Evolutionary conservation across 2,797 vertebrate species (phyloP).

Genomic region (Intellagama lesueurii): DNA sequence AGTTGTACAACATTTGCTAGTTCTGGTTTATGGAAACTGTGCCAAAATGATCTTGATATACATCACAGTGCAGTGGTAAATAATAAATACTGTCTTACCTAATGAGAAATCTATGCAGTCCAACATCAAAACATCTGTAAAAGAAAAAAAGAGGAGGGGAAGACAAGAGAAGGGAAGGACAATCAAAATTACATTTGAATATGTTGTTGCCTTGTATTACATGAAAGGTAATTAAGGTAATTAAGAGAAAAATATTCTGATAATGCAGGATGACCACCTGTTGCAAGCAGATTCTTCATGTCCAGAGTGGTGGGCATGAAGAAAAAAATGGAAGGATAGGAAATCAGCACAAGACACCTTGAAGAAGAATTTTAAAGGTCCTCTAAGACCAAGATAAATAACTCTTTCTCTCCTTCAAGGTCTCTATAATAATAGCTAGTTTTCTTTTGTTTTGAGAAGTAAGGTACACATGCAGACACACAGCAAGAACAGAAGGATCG

Average conservation of each 20-base stretch:
- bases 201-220: not conserved
- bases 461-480: too few relatives aligned
- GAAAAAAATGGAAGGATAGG: not conserved
- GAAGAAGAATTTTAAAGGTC: too few relatives aligned
- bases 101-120: slow-evolving; percentile 95
- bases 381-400: too few relatives aligned
- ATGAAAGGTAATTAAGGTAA: not conserved
- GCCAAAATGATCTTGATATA: slow-evolving; percentile 5
- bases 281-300: not conserved
- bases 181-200: slow-evolving; percentile 20
- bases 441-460: not conserved
- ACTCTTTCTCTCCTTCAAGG: too few relatives aligned
- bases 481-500: too few relatives aligned
- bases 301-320: not conserved
- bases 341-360: too few relatives aligned
- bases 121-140: slow-evolving; percentile 93
- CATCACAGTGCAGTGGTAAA: not conserved
- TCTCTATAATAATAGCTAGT: not conserved
- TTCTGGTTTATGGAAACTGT: not conserved
- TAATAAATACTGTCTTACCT: slow-evolving; percentile 83
- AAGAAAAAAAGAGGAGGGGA: slow-evolving; percentile 34
- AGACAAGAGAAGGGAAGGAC: not conserved
- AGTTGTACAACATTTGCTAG: not conserved
- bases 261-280: not conserved
- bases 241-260: not conserved